These are phyloP conservation scores for Helobdella robusta DNA, from an alignment of 2,888 invertebrate species.

Conservation along the genomic window DNA sequence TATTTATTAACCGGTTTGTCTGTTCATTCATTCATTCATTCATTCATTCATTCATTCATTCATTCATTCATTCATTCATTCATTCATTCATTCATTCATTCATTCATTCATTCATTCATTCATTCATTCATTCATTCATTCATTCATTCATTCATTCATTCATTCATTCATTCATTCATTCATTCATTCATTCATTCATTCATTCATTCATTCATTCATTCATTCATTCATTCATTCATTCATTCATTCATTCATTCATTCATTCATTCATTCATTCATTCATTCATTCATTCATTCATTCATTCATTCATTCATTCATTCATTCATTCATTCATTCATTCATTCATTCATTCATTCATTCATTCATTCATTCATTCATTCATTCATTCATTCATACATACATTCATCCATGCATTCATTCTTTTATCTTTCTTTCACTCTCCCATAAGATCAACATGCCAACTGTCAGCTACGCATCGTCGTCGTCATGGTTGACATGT, in stretches of 20 bases:
- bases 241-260: neutral
- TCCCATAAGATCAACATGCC: too few relatives aligned
- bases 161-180: slow-evolving; percentile 14
- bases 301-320: slow-evolving; percentile 21
- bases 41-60: neutral
- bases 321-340: neutral
- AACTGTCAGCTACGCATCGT: too few relatives aligned
- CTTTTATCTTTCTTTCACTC: too few relatives aligned
- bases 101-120: neutral
- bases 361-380: slow-evolving; percentile 11
- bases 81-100: neutral
- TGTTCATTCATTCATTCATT: neutral
- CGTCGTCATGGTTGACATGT: too few relatives aligned
- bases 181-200: slow-evolving; percentile 21
- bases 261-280: neutral
- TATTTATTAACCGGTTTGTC: too few relatives aligned
- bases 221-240: slow-evolving; percentile 15
- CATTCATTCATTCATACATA: slow-evolving; percentile 17
- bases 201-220: slow-evolving; percentile 24
- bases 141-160: neutral
- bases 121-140: neutral
- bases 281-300: neutral
- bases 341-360: neutral
- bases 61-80: neutral
- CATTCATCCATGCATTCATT: neutral